Evolutionary conservation across 2,797 vertebrate genomes (phyloP).

Genomic region (Threskiornis aethiopicus): DNA sequence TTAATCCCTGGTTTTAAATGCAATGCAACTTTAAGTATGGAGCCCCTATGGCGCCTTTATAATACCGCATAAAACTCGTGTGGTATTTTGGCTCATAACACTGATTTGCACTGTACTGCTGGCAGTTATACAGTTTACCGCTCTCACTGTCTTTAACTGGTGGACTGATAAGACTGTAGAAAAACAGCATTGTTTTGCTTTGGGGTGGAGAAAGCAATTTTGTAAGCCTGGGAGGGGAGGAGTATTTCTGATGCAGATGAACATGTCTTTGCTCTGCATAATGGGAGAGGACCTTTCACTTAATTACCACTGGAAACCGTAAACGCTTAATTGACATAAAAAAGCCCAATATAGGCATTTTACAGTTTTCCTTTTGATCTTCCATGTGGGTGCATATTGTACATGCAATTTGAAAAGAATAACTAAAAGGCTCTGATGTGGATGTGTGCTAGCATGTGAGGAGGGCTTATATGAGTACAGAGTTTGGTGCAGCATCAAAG

Average conservation of each 20-base stretch:
- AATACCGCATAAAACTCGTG: conserved; percentile 9
- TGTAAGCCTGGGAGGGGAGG: not conserved
- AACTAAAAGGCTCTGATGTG: not conserved
- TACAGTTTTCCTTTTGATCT: conserved; percentile 61
- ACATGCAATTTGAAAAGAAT: conserved; percentile 35
- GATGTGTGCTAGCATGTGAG: conserved; percentile 28
- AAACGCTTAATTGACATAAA: conserved; percentile 62
- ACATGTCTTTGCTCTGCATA: not conserved
- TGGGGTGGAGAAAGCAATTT: conserved; percentile 2
- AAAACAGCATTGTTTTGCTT: not conserved
- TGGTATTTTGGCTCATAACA: conserved; percentile 30
- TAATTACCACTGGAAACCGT: not conserved
- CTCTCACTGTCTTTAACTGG: not conserved
- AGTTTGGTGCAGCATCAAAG: conserved; percentile 22
- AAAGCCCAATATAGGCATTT: conserved; percentile 49
- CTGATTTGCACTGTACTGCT: not conserved
- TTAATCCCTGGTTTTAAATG: not conserved
- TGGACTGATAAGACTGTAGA: not conserved
- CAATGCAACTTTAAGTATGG: not conserved
- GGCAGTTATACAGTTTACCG: not conserved
- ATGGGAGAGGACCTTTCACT: conserved; percentile 34
- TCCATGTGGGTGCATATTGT: conserved; percentile 38
- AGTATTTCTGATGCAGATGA: conserved; percentile 15
- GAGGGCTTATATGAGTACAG: conserved; percentile 1
- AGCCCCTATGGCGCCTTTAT: not conserved